Percentiles rank a stretch among this genome's conserved stretches.
phyloP scores from a whole-genome alignment of 2,888 invertebrate species.

The Oeneis ivallda region DNA sequence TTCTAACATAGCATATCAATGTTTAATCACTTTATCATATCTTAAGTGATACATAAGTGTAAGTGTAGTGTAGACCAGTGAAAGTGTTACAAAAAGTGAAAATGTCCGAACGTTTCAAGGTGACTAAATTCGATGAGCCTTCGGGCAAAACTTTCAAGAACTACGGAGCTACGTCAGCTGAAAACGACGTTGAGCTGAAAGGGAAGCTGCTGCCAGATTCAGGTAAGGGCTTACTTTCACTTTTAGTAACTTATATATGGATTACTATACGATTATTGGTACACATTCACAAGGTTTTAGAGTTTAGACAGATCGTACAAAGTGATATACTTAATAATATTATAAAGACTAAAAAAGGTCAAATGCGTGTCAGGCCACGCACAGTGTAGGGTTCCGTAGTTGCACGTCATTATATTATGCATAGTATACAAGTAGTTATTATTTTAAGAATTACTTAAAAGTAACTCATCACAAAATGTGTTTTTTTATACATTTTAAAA shows the following conservation, averaged over 20 bases:
- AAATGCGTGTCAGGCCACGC: too few species aligned
- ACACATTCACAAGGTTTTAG: too few species aligned
- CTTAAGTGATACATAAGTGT: slow-evolving; percentile 16
- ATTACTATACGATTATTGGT: too few species aligned
- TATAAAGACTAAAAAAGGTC: too few species aligned
- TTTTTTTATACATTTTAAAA: too few species aligned
- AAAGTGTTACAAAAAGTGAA: slow-evolving; percentile 49
- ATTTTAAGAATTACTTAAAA: too few species aligned
- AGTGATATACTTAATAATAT: too few species aligned
- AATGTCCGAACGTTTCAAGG: slow-evolving; percentile 84
- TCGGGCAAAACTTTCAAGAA: slow-evolving; percentile 78
- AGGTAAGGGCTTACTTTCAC: slow-evolving; percentile 55
- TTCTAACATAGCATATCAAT: slow-evolving; percentile 22
- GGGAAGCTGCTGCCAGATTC: slow-evolving; percentile 71
- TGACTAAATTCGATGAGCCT: slow-evolving; percentile 82
- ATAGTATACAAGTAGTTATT: too few species aligned
- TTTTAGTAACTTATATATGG: neutral
- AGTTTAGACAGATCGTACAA: too few species aligned
- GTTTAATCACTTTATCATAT: slow-evolving; percentile 35
- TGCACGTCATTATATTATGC: too few species aligned
- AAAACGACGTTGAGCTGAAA: slow-evolving; percentile 69
- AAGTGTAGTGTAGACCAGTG: slow-evolving; percentile 8
- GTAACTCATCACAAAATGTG: too few species aligned
- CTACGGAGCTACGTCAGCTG: slow-evolving; percentile 82
- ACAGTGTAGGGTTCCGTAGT: too few species aligned